phyloP scores from a whole-genome alignment of 1,140 invertebrate species.

The Bombus impatiens region DNA sequence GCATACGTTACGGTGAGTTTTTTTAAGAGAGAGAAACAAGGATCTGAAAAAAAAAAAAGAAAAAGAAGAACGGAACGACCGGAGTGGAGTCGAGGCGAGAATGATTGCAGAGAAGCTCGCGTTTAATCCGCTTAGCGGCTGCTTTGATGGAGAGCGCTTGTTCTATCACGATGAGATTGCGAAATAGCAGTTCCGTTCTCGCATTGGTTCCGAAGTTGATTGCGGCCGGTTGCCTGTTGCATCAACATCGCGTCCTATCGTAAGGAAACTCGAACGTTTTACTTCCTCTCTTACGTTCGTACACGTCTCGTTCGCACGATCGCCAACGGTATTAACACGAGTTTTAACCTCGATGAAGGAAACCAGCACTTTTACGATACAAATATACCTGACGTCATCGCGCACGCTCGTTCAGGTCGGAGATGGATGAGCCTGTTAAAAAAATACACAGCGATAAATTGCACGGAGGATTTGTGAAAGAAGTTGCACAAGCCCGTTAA shows the following conservation, averaged over 20 bases:
- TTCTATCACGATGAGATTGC: conserved; percentile 40
- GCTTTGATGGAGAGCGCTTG: conserved; percentile 48
- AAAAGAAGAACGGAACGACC: neutral
- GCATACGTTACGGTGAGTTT: too few relatives aligned
- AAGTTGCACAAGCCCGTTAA: conserved; percentile 47
- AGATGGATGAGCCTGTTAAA: conserved; percentile 19
- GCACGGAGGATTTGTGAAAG: conserved; percentile 18
- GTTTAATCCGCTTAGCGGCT: conserved; percentile 67
- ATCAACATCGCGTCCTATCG: conserved; percentile 16
- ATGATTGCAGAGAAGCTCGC: conserved; percentile 57
- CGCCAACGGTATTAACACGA: conserved; percentile 6
- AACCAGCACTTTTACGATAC: conserved; percentile 32
- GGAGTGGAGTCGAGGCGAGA: conserved; percentile 14
- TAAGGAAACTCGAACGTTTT: conserved; percentile 32
- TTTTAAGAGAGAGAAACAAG: neutral
- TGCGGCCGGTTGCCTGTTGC: conserved; percentile 32
- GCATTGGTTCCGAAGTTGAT: conserved; percentile 20
- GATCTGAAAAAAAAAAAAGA: too few relatives aligned
- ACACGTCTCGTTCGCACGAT: conserved; percentile 17
- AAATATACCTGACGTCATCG: conserved; percentile 11
- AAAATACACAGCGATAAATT: conserved; percentile 24
- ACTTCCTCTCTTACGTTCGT: conserved; percentile 54
- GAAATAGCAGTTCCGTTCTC: conserved; percentile 64
- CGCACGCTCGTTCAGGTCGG: neutral
- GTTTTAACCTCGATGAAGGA: neutral